Evolutionary conservation across 1,140 invertebrate genomes (phyloP), one percentile per base, ranked within the genome.

Genomic region (Phenacoccus solenopsis): DNA sequence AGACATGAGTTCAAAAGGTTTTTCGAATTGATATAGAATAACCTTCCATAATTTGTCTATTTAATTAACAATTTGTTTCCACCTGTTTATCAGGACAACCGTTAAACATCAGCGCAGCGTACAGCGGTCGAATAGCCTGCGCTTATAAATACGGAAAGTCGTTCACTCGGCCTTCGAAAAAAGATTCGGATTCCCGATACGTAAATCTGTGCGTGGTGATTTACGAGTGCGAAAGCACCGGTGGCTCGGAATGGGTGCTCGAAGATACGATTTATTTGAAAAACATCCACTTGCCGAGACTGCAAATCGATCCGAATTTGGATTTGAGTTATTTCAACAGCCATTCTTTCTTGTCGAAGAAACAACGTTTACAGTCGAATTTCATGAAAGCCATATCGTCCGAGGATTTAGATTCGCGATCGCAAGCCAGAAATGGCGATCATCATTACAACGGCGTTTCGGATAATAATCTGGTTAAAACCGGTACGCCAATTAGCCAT

Each of bases 191-290:
- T 75, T 90, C 89, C 0, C 84, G 93, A 56, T 96, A 91, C 79
- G 90, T 96, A 38, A 97, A 96, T 79, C 82, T 98, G 0, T 93
- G 90, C 77, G 92, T 99, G 1, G 92, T 93, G n/a, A 96, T 99
- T 72, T 98, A 97, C 81, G 97, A 99, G 79, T 99, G 97, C 79
- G 97, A 99, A 82, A 97, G 94, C 73, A 97, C 94, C 27, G 97
- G 97, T 70, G 96, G 91, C 20, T 86, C 86, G n/a, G 96, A 98
- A 78, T 99, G 97, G 97, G 86, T 77, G 16, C 80, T 96, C n/a
- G 97, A 99, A 79, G 97, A 99, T 76, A 96, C 91, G 0, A 94
- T 96, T 73, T 89, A 93, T 74, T 79, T 96, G 71, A 88, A 90
- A 76, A 94, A 94, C 75, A 90, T 94, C 71, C 89, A 90, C 77